Evolutionary conservation across 1,140 invertebrate species (phyloP).

Genomic region (Ptiloglossa arizonensis): DNA sequence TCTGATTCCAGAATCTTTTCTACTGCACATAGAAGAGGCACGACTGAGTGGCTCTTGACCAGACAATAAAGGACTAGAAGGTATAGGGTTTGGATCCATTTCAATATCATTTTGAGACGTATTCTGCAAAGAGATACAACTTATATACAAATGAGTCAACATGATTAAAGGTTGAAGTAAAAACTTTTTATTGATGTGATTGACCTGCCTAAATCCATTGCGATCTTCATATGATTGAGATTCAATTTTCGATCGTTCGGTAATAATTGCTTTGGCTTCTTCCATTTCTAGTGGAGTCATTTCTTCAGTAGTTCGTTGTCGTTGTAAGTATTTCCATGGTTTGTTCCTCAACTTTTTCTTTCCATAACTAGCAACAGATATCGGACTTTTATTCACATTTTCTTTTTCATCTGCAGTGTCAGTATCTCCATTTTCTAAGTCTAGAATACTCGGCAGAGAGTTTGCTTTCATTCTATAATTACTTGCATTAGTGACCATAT

Average conservation of each 20-base stretch:
- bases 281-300: constrained; percentile 75
- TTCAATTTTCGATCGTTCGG: constrained; percentile 39
- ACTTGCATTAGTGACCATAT: constrained; percentile 81
- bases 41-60: constrained; percentile 86
- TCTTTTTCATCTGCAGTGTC: constrained; percentile 83
- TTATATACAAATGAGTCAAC: constrained; percentile 36
- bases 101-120: constrained; percentile 72
- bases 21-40: constrained; percentile 89
- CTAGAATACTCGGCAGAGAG: constrained; percentile 89
- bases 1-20: constrained; percentile 93
- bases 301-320: constrained; percentile 78
- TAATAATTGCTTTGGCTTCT: constrained; percentile 50
- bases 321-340: constrained; percentile 77
- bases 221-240: constrained; percentile 50
- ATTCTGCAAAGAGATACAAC: constrained; percentile 57
- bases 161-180: neutral
- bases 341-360: constrained; percentile 75
- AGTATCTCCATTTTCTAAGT: constrained; percentile 86
- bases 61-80: constrained; percentile 78
- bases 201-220: constrained; percentile 67
- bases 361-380: constrained; percentile 82
- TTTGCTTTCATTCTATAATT: constrained; percentile 87
- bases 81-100: constrained; percentile 79
- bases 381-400: constrained; percentile 83
- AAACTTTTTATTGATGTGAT: constrained; percentile 30